Conservation (phyloP, 2,797 vertebrate genomes). For the Decapterus maruadsi region DNA sequence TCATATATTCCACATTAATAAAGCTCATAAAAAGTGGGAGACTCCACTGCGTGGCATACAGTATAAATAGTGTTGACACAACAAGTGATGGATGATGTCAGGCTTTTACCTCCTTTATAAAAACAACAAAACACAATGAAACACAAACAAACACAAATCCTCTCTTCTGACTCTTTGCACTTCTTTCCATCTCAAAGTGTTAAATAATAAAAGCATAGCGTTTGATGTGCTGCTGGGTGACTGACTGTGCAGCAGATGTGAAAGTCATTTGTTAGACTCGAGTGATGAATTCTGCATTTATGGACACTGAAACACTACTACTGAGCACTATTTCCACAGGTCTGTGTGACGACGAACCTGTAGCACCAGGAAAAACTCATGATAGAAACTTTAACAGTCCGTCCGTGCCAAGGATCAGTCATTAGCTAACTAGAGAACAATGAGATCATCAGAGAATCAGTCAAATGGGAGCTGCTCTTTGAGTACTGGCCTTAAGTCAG, state of each 20-base stretch:
- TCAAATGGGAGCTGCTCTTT: slow-evolving; percentile 67
- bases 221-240: slow-evolving; percentile 1
- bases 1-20: slow-evolving; percentile 63
- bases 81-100: slow-evolving; percentile 42
- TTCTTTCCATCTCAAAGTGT: background rate
- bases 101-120: background rate
- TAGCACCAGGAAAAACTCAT: slow-evolving; percentile 48
- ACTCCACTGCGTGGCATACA: slow-evolving; percentile 16
- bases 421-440: slow-evolving; percentile 73
- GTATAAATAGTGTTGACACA: slow-evolving; percentile 47
- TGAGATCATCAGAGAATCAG: slow-evolving; percentile 78
- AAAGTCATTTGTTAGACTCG: slow-evolving; percentile 1
- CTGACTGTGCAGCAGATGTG: slow-evolving; percentile 4
- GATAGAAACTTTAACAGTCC: slow-evolving; percentile 52
- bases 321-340: slow-evolving; percentile 34
- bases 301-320: background rate
- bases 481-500: slow-evolving; percentile 70
- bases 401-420: slow-evolving; percentile 70
- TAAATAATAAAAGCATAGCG: slow-evolving; percentile 9
- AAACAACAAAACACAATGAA: background rate
- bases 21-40: slow-evolving; percentile 38
- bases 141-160: slow-evolving; percentile 6
- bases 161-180: background rate
- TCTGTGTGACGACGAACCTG: slow-evolving; percentile 51
- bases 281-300: slow-evolving; percentile 5